Evolutionary conservation across 92 coral and sea anemone species (phyloP).

Genomic region (Zoanthus sociatus): DNA sequence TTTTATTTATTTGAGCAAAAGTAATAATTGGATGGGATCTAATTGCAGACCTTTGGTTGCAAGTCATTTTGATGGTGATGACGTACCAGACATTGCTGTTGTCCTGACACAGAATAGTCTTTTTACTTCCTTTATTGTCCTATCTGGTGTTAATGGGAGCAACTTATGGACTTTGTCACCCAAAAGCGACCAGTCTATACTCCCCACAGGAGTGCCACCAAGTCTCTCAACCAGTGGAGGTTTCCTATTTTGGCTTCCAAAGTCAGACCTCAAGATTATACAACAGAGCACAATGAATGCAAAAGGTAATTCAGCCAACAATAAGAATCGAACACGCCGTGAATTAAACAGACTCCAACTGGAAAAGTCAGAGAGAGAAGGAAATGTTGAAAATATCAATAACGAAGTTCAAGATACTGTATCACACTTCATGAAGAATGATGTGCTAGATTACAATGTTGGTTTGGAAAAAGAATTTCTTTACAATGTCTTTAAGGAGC

Average conservation of each 20-base stretch:
- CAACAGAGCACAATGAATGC: slow-evolving; percentile 9
- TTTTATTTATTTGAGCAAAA: not conserved
- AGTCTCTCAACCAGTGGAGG: slow-evolving; percentile 48
- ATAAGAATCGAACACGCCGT: slow-evolving; percentile 18
- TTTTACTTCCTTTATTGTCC: slow-evolving; percentile 62
- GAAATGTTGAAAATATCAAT: not conserved
- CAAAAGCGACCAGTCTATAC: slow-evolving; percentile 57
- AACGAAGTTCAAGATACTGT: not conserved
- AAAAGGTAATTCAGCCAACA: slow-evolving; percentile 3
- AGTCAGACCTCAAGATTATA: slow-evolving; percentile 53
- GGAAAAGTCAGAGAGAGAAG: not conserved
- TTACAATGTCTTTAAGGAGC: not conserved
- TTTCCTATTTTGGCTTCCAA: slow-evolving; percentile 83
- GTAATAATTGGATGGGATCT: not conserved
- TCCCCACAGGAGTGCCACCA: slow-evolving; percentile 68
- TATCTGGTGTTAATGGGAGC: slow-evolving; percentile 73
- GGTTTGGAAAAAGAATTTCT: not conserved
- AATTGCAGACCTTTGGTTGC: slow-evolving; percentile 62
- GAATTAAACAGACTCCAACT: not conserved
- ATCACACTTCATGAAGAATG: not conserved
- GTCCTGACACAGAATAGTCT: slow-evolving; percentile 53
- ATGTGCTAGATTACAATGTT: not conserved
- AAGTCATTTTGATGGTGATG: slow-evolving; percentile 47
- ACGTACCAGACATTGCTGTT: slow-evolving; percentile 69
- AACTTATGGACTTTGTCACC: slow-evolving; percentile 64